Conservation (phyloP, 2,113 vertebrate genomes). For the Apaloderma vittatum region DNA sequence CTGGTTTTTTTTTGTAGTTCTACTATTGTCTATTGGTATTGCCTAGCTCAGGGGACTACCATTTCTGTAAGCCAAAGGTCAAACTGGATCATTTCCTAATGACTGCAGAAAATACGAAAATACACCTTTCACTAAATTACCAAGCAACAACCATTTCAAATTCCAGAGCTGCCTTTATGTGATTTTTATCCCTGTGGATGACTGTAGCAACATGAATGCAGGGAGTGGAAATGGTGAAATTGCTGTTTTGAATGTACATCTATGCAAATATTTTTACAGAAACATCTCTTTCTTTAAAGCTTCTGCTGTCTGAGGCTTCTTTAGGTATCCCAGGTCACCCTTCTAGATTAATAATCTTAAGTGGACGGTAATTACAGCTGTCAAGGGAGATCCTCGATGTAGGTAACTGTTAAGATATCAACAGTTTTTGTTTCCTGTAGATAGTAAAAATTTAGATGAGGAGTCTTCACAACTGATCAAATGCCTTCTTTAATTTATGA, state of each 20-base stretch:
- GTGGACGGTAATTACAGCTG: not conserved
- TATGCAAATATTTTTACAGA: conserved; percentile 14
- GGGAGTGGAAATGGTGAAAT: not conserved
- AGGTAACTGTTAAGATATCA: not conserved
- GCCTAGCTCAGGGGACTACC: conserved; percentile 36
- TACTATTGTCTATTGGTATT: not conserved
- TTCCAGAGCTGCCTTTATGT: not conserved
- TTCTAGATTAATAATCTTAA: not conserved
- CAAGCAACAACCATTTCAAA: not conserved
- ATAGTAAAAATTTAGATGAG: not conserved
- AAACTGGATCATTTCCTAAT: not conserved
- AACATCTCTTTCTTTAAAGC: not conserved
- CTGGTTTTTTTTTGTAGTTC: not conserved
- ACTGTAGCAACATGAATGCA: not conserved
- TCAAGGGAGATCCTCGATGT: not conserved
- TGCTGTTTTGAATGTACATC: not conserved
- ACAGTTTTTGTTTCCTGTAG: not conserved
- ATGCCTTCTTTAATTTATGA: not conserved
- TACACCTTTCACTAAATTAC: not conserved
- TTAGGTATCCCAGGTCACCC: not conserved
- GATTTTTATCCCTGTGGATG: not conserved
- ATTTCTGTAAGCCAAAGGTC: conserved; percentile 39
- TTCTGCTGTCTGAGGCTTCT: not conserved
- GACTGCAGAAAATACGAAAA: not conserved
- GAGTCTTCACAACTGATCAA: not conserved